Conservation (phyloP, 2,113 vertebrate species). For the Mormyrus iriodes region DNA sequence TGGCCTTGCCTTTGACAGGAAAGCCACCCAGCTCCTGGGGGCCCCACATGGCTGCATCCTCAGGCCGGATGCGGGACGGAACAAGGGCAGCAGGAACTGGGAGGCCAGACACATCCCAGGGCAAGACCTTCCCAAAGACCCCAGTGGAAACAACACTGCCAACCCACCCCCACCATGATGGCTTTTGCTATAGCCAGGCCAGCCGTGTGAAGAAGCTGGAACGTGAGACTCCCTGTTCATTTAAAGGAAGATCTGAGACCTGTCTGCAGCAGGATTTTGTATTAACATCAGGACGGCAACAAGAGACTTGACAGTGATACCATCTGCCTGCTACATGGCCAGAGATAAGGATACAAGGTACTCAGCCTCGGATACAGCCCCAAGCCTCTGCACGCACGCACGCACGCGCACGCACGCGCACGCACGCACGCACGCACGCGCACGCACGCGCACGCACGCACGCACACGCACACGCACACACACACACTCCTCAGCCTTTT, state of each 20-base stretch:
- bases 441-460: no score
- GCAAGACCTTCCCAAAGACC: conserved; percentile 64
- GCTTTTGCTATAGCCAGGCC: conserved; percentile 43
- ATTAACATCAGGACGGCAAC: conserved; percentile 2
- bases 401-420: no score
- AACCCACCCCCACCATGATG: neutral
- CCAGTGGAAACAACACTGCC: conserved; percentile 59
- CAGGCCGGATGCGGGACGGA: conserved; percentile 23
- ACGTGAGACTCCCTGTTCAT: neutral
- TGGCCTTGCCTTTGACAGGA: neutral
- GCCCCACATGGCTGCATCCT: neutral
- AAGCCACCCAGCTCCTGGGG: neutral
- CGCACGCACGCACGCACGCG: no score
- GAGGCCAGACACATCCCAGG: conserved; percentile 55
- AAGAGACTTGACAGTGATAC: conserved; percentile 49
- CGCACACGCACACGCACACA: neutral
- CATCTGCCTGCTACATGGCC: conserved; percentile 60
- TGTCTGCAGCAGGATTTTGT: neutral
- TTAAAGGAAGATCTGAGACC: neutral
- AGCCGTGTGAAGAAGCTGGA: conserved; percentile 25
- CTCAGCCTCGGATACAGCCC: conserved; percentile 51
- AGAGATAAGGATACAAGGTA: conserved; percentile 51
- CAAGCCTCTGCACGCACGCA: conserved; percentile 44
- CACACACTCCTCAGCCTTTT: neutral
- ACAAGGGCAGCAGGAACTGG: conserved; percentile 68